phyloP scores from a whole-genome alignment of 2,113 vertebrate species.

The Anarrhichthys ocellatus region DNA sequence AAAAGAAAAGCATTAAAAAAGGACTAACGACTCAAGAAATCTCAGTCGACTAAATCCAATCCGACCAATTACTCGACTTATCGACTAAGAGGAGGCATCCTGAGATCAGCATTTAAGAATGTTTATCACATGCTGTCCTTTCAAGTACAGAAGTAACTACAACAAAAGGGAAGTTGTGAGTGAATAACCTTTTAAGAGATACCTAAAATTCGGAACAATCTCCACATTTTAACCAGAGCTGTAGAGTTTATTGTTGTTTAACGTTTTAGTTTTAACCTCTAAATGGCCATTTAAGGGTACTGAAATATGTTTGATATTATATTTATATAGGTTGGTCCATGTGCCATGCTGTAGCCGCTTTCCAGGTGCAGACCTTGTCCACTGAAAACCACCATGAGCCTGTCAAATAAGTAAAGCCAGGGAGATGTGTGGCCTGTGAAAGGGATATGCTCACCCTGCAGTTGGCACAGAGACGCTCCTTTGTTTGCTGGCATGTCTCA shows the following conservation, averaged over 20 bases:
- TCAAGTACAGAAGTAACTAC: background rate
- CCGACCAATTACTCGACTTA: no score
- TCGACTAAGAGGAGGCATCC: no score
- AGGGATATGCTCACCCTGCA: slow-evolving; percentile 90
- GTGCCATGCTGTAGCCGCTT: slow-evolving; percentile 22
- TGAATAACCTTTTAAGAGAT: background rate
- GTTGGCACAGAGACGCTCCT: slow-evolving; percentile 88
- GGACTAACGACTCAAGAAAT: background rate
- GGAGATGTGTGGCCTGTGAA: slow-evolving; percentile 93
- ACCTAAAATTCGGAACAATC: background rate
- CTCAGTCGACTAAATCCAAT: no score
- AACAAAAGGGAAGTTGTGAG: background rate
- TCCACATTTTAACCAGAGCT: background rate
- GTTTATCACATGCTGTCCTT: background rate
- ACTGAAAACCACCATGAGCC: slow-evolving; percentile 71
- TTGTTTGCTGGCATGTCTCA: slow-evolving; percentile 95
- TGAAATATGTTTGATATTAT: background rate
- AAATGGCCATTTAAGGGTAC: background rate
- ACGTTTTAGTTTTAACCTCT: background rate
- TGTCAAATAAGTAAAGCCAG: slow-evolving; percentile 91
- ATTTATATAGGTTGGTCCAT: background rate
- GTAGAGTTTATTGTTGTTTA: background rate
- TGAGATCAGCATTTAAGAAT: no score
- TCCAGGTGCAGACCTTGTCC: slow-evolving; percentile 65
- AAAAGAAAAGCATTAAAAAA: background rate